A percentile compares a stretch with the other conserved stretches of the same genome.
phyloP scores from a whole-genome alignment of 1,140 invertebrate genomes.

The Drosophila teissieri region DNA sequence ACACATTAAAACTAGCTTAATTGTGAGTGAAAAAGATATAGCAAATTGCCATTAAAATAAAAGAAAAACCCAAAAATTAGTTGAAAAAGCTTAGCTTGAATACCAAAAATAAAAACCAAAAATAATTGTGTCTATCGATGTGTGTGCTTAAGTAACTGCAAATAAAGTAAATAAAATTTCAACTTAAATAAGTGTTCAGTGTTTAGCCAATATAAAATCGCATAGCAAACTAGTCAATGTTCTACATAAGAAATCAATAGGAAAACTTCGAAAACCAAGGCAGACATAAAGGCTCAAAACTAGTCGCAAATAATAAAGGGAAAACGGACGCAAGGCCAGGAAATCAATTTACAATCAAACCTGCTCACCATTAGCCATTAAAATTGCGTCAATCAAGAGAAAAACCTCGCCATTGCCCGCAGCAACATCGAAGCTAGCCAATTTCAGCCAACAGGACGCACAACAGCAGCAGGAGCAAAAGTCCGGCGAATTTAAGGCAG shows the following conservation, averaged over 20 bases:
- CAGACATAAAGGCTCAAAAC: slow-evolving; percentile 30
- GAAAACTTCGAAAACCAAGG: slow-evolving; percentile 17
- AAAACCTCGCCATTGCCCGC: slow-evolving; percentile 74
- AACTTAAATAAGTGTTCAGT: slow-evolving; percentile 58
- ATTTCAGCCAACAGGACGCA: slow-evolving; percentile 56
- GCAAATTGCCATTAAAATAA: slow-evolving; percentile 43
- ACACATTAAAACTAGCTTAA: slow-evolving; percentile 32
- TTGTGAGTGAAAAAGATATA: slow-evolving; percentile 43
- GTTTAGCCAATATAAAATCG: slow-evolving; percentile 44
- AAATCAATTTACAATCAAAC: slow-evolving; percentile 58
- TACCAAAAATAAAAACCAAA: slow-evolving; percentile 12
- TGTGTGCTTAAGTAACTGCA: slow-evolving; percentile 58
- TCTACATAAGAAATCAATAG: slow-evolving; percentile 25
- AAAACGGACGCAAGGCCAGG: slow-evolving; percentile 7
- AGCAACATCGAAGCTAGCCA: slow-evolving; percentile 66
- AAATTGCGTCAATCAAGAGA: slow-evolving; percentile 83
- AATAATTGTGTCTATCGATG: slow-evolving; percentile 47
- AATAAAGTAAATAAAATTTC: slow-evolving; percentile 35
- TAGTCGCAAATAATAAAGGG: slow-evolving; percentile 3
- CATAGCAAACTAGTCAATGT: slow-evolving; percentile 52
- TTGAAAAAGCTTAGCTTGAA: slow-evolving; percentile 66
- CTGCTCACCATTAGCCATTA: slow-evolving; percentile 69
- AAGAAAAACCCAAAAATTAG: slow-evolving; percentile 10
- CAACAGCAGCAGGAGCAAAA: slow-evolving; percentile 21
- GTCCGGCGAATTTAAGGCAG: slow-evolving; percentile 27